A percentile compares a stretch with the other conserved stretches of the same genome.
Conservation (phyloP, 2,888 invertebrate genomes). For the Macaria notata region DNA sequence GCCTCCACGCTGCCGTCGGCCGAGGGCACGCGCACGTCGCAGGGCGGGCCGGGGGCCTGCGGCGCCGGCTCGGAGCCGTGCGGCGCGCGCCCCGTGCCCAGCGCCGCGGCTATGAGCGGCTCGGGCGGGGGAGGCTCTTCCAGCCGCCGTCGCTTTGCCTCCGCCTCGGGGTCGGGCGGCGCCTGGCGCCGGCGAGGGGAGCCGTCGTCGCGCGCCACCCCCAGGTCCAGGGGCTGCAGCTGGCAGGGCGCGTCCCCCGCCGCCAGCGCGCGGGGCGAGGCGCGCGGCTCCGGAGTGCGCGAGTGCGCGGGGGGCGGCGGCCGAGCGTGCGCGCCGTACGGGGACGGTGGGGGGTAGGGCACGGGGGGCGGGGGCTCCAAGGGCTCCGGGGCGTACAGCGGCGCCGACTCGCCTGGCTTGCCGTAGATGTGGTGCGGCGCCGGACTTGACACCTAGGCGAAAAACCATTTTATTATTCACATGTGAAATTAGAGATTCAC, state of each 20-base stretch:
- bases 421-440: slow-evolving; percentile 90
- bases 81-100: slow-evolving; percentile 87
- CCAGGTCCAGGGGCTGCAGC: slow-evolving; percentile 61
- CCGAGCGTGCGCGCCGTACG: too few relatives aligned
- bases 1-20: slow-evolving; percentile 83
- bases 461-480: too few relatives aligned
- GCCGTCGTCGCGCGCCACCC: slow-evolving; percentile 50
- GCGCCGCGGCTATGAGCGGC: slow-evolving; percentile 87
- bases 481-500: too few relatives aligned
- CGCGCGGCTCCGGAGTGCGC: slow-evolving; percentile 73
- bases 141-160: slow-evolving; percentile 85
- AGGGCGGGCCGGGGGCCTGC: slow-evolving; percentile 70
- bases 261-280: slow-evolving; percentile 79
- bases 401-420: slow-evolving; percentile 79
- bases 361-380: too few relatives aligned
- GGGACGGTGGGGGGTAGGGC: too few relatives aligned
- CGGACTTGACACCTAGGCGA: slow-evolving; percentile 90
- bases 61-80: slow-evolving; percentile 78
- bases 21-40: slow-evolving; percentile 82
- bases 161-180: slow-evolving; percentile 77
- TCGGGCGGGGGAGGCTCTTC: slow-evolving; percentile 81
- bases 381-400: slow-evolving; percentile 65
- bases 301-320: slow-evolving; percentile 72
- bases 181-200: not conserved
- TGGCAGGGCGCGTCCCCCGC: slow-evolving; percentile 83